Percentiles rank a stretch among this genome's conserved stretches.
These are phyloP conservation scores for Probaryconus sp. DNA, from an alignment of 1,140 invertebrate genomes.

Conservation along the genomic window DNA sequence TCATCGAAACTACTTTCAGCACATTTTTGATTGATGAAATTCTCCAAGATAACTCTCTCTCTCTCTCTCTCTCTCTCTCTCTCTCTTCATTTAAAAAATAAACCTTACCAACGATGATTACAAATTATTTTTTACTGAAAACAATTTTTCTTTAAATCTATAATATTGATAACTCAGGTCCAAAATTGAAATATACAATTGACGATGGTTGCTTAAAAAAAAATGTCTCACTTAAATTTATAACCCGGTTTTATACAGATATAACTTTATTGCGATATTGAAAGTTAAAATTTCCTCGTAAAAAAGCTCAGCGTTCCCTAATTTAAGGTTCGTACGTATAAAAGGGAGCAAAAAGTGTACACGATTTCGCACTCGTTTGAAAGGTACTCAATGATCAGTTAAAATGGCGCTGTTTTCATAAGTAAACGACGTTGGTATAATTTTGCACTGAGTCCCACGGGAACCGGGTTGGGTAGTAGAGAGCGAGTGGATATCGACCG, in stretches of 20 bases:
- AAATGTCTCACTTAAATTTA: slow-evolving; percentile 10
- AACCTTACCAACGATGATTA: no score
- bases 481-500: slow-evolving; percentile 65
- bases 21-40: slow-evolving; percentile 3
- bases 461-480: slow-evolving; percentile 51
- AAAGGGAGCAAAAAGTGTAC: slow-evolving; percentile 15
- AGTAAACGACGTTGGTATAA: slow-evolving; percentile 58
- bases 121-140: no score
- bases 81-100: no score
- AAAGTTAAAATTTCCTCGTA: not conserved
- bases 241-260: slow-evolving; percentile 14
- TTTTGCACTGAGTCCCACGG: slow-evolving; percentile 50
- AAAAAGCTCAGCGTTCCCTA: slow-evolving; percentile 6
- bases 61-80: no score
- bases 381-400: slow-evolving; percentile 46
- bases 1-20: slow-evolving; percentile 7
- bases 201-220: no score
- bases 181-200: no score
- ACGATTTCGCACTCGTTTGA: slow-evolving; percentile 54
- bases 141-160: no score
- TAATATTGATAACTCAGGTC: no score
- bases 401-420: slow-evolving; percentile 57
- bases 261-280: not conserved
- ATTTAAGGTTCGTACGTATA: slow-evolving; percentile 8
- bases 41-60: no score